A percentile compares a stretch with the other conserved stretches of the same genome.
These are phyloP conservation scores for Amphimallon solstitiale DNA, from an alignment of 2,888 invertebrate genomes.

Conservation along the genomic window DNA sequence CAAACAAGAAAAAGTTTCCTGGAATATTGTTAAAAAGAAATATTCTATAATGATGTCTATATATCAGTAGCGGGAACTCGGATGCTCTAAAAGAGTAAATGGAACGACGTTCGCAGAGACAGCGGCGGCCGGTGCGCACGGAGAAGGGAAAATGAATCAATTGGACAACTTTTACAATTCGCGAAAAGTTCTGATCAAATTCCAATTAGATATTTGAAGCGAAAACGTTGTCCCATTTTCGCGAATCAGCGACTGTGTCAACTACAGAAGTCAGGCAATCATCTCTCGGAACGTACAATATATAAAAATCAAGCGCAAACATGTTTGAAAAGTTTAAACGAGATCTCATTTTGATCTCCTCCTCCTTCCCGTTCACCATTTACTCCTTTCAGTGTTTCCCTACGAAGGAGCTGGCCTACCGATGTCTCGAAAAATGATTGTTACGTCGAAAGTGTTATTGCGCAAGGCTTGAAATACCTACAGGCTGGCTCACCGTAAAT, in stretches of 20 bases:
- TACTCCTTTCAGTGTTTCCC: conserved; percentile 1
- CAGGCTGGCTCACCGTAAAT: too few relatives aligned
- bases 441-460: background rate
- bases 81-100: conserved; percentile 6
- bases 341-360: conserved; percentile 51
- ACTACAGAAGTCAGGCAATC: conserved; percentile 53
- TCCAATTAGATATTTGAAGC: conserved; percentile 54
- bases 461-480: too few relatives aligned
- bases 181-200: conserved; percentile 52
- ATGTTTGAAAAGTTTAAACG: conserved; percentile 56
- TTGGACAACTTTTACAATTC: conserved; percentile 42
- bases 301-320: conserved; percentile 55
- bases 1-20: conserved; percentile 2
- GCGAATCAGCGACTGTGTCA: conserved; percentile 52
- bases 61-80: conserved; percentile 14
- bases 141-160: conserved; percentile 30
- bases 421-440: background rate
- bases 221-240: conserved; percentile 50
- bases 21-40: conserved; percentile 16
- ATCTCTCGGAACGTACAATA: conserved; percentile 51
- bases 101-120: background rate
- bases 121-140: background rate
- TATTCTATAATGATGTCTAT: conserved; percentile 25
- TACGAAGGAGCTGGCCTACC: background rate
- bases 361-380: conserved; percentile 20